Conservation (phyloP, 2,888 invertebrate genomes). For the Phlogophora meticulosa region DNA sequence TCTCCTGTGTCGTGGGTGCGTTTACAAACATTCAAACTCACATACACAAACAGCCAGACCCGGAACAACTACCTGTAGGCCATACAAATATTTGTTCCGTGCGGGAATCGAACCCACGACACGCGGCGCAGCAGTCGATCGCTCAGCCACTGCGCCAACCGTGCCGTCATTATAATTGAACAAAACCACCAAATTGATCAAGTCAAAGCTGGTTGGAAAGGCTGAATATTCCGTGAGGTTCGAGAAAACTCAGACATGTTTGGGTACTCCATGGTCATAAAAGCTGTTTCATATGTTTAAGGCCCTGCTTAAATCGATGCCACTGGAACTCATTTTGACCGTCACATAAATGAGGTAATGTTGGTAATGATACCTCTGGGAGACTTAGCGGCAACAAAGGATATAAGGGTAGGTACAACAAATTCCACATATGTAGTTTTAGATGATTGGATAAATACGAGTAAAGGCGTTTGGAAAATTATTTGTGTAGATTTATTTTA, state of each 20-base stretch:
- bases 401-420: background rate
- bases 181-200: too few relatives aligned
- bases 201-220: background rate
- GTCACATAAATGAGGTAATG: slow-evolving; percentile 6
- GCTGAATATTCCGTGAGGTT: background rate
- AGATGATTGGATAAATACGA: slow-evolving; percentile 7
- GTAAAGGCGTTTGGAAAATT: background rate
- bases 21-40: too few relatives aligned
- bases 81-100: too few relatives aligned
- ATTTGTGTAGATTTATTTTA: background rate
- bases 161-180: too few relatives aligned
- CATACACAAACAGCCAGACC: too few relatives aligned
- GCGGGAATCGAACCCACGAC: too few relatives aligned
- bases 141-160: too few relatives aligned
- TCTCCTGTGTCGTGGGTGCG: too few relatives aligned
- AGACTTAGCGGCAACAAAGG: slow-evolving; percentile 17
- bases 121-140: too few relatives aligned
- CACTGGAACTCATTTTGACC: slow-evolving; percentile 21
- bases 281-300: background rate
- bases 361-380: slow-evolving; percentile 29
- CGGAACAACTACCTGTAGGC: too few relatives aligned
- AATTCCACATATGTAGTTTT: background rate
- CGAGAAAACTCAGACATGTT: too few relatives aligned
- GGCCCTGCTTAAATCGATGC: slow-evolving; percentile 2
- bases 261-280: background rate